Percentiles rank a stretch among this genome's conserved stretches.
These are phyloP conservation scores for Galerucella pusilla DNA, from an alignment of 2,888 invertebrate genomes.

Conservation along the genomic window DNA sequence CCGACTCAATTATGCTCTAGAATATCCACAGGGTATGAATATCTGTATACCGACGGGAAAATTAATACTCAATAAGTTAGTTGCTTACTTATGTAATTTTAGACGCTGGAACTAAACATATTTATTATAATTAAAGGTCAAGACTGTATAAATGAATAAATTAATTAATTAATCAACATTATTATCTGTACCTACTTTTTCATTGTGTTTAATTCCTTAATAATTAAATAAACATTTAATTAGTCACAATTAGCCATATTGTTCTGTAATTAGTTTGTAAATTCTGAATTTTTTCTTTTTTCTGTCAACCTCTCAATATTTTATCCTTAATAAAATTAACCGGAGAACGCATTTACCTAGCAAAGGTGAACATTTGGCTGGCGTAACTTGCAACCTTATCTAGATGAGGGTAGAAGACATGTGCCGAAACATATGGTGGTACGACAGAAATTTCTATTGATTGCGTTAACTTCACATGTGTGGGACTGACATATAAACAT, in stretches of 20 bases:
- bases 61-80: background rate
- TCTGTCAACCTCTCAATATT: too few relatives aligned
- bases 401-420: constrained; percentile 36
- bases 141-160: background rate
- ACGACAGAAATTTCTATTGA: background rate
- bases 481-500: background rate
- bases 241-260: too few relatives aligned
- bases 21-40: constrained; percentile 31
- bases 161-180: background rate
- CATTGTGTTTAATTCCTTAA: background rate
- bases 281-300: too few relatives aligned
- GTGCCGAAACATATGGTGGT: constrained; percentile 33
- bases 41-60: constrained; percentile 15
- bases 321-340: too few relatives aligned
- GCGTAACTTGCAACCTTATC: constrained; percentile 10
- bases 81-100: background rate
- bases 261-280: too few relatives aligned
- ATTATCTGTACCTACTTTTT: background rate
- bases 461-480: constrained; percentile 23
- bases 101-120: background rate
- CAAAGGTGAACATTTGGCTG: constrained; percentile 1
- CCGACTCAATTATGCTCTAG: constrained; percentile 32
- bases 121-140: background rate
- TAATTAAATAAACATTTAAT: background rate
- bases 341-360: background rate